Base-by-base conservation (phyloP, 92 coral and sea anemone species). In the Siderastrea radians region DNA sequence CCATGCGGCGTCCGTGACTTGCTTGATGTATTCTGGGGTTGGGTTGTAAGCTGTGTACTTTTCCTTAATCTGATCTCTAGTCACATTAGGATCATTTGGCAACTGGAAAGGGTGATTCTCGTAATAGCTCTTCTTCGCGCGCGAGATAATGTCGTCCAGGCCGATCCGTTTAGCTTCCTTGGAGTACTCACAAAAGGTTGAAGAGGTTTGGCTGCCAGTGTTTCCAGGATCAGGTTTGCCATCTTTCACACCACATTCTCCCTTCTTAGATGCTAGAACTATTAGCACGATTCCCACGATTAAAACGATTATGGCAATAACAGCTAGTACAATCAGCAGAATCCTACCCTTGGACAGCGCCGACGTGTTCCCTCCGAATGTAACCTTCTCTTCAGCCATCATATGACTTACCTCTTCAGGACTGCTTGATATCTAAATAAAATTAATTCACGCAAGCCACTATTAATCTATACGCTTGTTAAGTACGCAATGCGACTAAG, bases 1-100 rank as follows among this genome's bases (percentile, higher is more conserved):
- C 76, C 86, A 74, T 2, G 99, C 89, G 8, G 90, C 79, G 68
- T 97, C 99, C 11, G 99, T 97, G 49, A 94, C 91, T 1, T 63
- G 69, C 75, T 95, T 97, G 53, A 94, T 86, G 50, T 73, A 44
- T 0, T 57, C 49, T 11, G 98, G 98, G 14, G 89, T 87, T 26
- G 99, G 94, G 57, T 97, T 92, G 52, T 87, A 97, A 44, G 98
- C 94, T 0, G 75, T 71, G 91, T 92, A 97, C 0, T 82, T 87
- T 9, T 68, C 26, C 66, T 75, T 85, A 3, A 95, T 83, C 3
- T 84, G 79, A 54, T 87, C 95, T 16, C 75, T 72, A 2, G 74
- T 62, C 2, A 82, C 57, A 26, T 92, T 96, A 0, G 97, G 97
- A 61, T 96, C 78, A 17, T 88, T 80, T 1, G 90, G 80, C 2